Base-by-base conservation (phyloP, 2,797 vertebrate genomes). In the Semotilus atromaculatus region DNA sequence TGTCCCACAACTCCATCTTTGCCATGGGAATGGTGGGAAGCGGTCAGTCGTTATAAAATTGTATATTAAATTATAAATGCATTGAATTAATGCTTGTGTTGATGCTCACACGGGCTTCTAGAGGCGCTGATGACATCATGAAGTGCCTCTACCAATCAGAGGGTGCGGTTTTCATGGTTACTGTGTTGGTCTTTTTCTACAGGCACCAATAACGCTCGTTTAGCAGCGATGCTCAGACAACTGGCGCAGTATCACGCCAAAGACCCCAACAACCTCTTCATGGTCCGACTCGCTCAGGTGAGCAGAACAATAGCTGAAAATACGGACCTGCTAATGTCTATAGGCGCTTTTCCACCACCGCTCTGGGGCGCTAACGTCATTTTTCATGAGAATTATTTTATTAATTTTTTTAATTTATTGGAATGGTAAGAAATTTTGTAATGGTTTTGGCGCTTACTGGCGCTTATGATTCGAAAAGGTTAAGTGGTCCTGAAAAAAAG, bases 11-110 rank as follows among this genome's bases (percentile, higher is more conserved):
- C 90, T 98, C 98, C 80, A 99, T 99, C 91, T 99, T 99, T 86
- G 98, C 98, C 89, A 99, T 99, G 98, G 98, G 98, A 91, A 98
- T 99, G 97, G 98, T 99, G 90, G 98, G 98, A 94, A 99, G 98
- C 0, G 98, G 98, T 99, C 87, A 94, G 96, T 93, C 75, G 26
- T 0, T 5, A 0, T 45, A 45, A 45, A 45, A 45, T 45, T 1
- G 1, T 16, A 16, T 45, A 45, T 13, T 43, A 14, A 48, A 16
- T 45, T 45, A 45, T 45, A 14, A 14, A 45, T 14, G 43, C 3
- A 45, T 11, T 43, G 11, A 43, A 11, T 4, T 3, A 43, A 43
- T 43, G 31, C 79, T 3, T 34, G 2, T 34, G 9, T 70, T n/a
- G 16, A 8, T 38, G 19, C 45, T 23, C 5, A 13, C 13, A 62